These are phyloP conservation scores for Encarsia formosa DNA, from an alignment of 2,888 invertebrate genomes.

Conservation along the genomic window DNA sequence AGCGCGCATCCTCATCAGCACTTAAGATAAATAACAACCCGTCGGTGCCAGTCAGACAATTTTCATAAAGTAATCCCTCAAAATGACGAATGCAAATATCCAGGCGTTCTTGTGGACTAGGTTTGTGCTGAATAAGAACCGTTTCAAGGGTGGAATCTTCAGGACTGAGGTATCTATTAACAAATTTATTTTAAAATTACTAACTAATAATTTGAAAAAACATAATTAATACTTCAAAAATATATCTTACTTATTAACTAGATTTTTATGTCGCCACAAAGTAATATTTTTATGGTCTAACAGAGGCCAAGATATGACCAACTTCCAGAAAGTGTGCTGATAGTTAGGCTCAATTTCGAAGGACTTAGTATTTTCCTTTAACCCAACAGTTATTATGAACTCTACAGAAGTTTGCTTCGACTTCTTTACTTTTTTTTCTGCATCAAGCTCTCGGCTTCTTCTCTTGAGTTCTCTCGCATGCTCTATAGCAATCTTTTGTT, in stretches of 20 bases:
- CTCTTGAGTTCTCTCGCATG: slow-evolving; percentile 15
- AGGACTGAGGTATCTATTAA: slow-evolving; percentile 46
- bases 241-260: slow-evolving; percentile 47
- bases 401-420: slow-evolving; percentile 48
- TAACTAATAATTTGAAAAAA: neutral
- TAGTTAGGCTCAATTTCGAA: slow-evolving; percentile 49
- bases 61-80: slow-evolving; percentile 38
- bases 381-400: slow-evolving; percentile 51
- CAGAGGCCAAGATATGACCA: slow-evolving; percentile 59
- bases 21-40: slow-evolving; percentile 41
- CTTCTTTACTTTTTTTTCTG: neutral
- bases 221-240: neutral
- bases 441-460: slow-evolving; percentile 25
- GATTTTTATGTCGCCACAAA: slow-evolving; percentile 53
- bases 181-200: neutral
- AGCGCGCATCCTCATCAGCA: slow-evolving; percentile 35
- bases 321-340: slow-evolving; percentile 59
- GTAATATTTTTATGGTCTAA: slow-evolving; percentile 51
- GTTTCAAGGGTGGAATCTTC: slow-evolving; percentile 40
- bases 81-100: slow-evolving; percentile 43
- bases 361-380: slow-evolving; percentile 54
- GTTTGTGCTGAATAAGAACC: slow-evolving; percentile 39
- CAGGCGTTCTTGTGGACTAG: slow-evolving; percentile 40
- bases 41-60: slow-evolving; percentile 39
- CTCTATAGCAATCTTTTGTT: slow-evolving; percentile 50